Base-by-base conservation (phyloP, 2,113 vertebrate genomes). In the Lycocorax pyrrhopterus region DNA sequence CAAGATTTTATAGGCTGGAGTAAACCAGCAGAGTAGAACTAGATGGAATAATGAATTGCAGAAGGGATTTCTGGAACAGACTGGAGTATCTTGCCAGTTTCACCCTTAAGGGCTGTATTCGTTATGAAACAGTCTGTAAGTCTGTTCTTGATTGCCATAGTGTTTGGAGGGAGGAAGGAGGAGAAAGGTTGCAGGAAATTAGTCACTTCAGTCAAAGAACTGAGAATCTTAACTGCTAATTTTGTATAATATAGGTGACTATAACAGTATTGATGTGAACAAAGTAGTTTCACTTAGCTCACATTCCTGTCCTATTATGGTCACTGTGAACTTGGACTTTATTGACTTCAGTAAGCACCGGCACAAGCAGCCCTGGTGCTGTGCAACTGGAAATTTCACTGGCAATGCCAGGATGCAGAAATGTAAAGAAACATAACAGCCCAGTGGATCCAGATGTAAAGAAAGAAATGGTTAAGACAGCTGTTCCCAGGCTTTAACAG, bases 141-240 rank as follows among this genome's bases (percentile, higher is more conserved):
- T 78, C 62, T 90, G 72, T 59, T 95, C 85, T 62, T 60, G 59
- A 44, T 92, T 96, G 89, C 93, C 87, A 86, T 29, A 64, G 86
- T 13, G 11, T 84, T 93, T 72, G 74, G 89, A 67, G 68, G 85
- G 75, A 90, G 81, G 67, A 85, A 91, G 79, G 79, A 92, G 93
- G 87, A 89, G 92, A 94, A 89, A 91, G 86, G 82, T 92, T 88
- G 74, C 82, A 87, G 89, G 89, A 96, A 94, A 93, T 97, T 72
- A 81, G 59, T 96, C 86, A 64, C 53, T 92, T 88, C 5, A 72
- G 75, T 93, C 83, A 68, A 53, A 93, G 85, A 90, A 52, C 59
- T 41, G 59, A 78, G 90, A 64, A 56, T 56, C 79, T 85, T 12
- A 92, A 60, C 69, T 92, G 60, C 82, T 88, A 23, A 67, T 91